phyloP scores from a whole-genome alignment of 2,888 invertebrate species.

The Temnothorax rugatulus region DNA sequence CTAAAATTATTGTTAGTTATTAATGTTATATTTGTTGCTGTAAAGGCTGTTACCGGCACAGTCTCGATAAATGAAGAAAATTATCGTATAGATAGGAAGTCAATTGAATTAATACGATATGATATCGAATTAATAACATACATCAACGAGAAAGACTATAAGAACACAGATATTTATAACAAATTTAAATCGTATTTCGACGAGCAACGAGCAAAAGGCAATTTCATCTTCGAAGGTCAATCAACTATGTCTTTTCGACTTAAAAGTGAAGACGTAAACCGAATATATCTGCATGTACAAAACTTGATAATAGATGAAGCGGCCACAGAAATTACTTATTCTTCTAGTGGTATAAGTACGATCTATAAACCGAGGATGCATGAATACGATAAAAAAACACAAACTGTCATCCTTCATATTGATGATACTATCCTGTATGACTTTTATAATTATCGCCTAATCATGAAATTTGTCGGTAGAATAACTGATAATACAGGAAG shows the following conservation, averaged over 20 bases:
- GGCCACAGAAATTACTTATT: background rate
- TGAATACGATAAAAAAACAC: background rate
- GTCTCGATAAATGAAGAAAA: too few relatives aligned
- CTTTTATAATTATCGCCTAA: too few relatives aligned
- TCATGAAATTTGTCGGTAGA: too few relatives aligned
- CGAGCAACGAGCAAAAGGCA: background rate
- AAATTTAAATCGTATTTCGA: background rate
- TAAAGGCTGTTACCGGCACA: too few relatives aligned
- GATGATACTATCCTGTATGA: too few relatives aligned
- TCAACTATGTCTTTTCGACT: background rate
- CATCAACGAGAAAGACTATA: background rate
- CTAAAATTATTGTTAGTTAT: too few relatives aligned
- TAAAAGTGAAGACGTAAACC: background rate
- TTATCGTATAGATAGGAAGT: background rate
- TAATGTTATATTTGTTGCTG: too few relatives aligned
- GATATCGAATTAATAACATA: background rate
- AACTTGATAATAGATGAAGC: background rate
- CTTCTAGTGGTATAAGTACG: background rate
- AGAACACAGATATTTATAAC: background rate
- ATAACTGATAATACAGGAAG: too few relatives aligned
- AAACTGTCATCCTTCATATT: background rate
- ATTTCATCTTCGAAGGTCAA: background rate
- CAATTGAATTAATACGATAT: background rate
- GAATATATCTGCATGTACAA: background rate
- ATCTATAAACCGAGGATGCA: background rate